A percentile compares a stretch with the other conserved stretches of the same genome.
Evolutionary conservation across 2,113 vertebrate species (phyloP).

Genomic region (Tonatia bakeri): DNA sequence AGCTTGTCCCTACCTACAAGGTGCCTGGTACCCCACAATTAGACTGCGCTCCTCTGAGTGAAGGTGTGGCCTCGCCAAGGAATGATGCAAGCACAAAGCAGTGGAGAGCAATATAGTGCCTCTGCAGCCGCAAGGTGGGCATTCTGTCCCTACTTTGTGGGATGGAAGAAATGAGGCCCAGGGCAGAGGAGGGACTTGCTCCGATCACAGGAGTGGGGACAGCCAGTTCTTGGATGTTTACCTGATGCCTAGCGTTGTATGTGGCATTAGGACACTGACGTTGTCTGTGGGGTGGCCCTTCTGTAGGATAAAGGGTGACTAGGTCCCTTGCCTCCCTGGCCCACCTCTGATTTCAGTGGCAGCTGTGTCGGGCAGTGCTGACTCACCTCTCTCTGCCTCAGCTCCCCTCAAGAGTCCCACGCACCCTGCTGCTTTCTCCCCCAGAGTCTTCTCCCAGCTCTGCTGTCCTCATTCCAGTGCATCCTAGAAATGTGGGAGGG

Average conservation of each 20-base stretch:
- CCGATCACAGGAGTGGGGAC: neutral
- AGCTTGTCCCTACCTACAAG: neutral
- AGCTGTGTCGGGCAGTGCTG: neutral
- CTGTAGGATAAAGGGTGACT: neutral
- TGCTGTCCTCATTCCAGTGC: neutral
- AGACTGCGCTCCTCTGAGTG: neutral
- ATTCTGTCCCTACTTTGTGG: neutral
- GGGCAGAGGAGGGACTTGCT: neutral
- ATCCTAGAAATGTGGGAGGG: neutral
- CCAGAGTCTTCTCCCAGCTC: neutral
- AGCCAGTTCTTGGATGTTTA: neutral
- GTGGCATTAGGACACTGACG: neutral
- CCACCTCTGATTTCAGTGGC: neutral
- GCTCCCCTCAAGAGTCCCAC: accelerated
- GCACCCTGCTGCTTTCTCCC: neutral
- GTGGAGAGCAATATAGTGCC: neutral
- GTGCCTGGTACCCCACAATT: neutral
- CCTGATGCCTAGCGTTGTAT: neutral
- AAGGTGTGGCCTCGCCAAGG: neutral
- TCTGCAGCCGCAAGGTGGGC: neutral
- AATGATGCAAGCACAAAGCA: neutral
- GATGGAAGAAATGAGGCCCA: neutral
- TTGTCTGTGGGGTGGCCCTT: neutral
- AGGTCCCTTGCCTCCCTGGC: neutral
- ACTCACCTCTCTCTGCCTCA: neutral